Evolutionary conservation across 1,140 invertebrate species (phyloP).

Genomic region (Sycophila sp.): DNA sequence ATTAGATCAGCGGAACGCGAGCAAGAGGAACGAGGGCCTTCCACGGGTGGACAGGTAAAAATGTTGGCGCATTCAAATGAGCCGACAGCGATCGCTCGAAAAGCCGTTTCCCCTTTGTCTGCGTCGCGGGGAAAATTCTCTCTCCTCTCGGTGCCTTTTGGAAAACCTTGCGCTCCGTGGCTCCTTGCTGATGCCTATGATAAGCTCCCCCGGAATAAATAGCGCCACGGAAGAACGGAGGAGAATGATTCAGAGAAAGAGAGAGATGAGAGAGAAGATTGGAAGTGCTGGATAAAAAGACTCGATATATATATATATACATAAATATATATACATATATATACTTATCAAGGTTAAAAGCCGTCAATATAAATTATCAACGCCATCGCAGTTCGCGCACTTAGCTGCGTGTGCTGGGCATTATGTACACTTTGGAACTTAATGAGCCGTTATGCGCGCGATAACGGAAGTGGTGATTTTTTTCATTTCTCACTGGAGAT

Average conservation of each 20-base stretch:
- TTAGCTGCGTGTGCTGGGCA: not conserved
- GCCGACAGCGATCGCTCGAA: slow-evolving; percentile 41
- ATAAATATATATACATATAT: not conserved
- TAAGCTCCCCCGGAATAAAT: slow-evolving; percentile 27
- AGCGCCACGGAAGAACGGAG: not conserved
- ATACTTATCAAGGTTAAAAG: not conserved
- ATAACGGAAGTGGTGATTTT: not conserved
- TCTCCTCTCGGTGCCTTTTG: not conserved
- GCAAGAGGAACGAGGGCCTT: not conserved
- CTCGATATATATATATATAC: not conserved
- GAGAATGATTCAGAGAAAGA: not conserved
- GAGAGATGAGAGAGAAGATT: not conserved
- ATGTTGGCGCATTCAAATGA: slow-evolving; percentile 47
- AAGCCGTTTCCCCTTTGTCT: slow-evolving; percentile 44
- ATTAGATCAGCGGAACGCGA: no score
- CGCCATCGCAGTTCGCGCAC: not conserved
- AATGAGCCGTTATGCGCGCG: slow-evolving; percentile 6
- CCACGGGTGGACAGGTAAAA: slow-evolving; percentile 42
- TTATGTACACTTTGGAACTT: not conserved
- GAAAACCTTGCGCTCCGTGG: not conserved
- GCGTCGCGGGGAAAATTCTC: slow-evolving; percentile 27
- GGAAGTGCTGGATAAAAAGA: not conserved
- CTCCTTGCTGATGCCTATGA: slow-evolving; percentile 14
- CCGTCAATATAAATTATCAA: slow-evolving; percentile 18
- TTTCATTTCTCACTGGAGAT: not conserved